phyloP scores from a whole-genome alignment of 2,888 invertebrate genomes.

The Microchrysa polita region DNA sequence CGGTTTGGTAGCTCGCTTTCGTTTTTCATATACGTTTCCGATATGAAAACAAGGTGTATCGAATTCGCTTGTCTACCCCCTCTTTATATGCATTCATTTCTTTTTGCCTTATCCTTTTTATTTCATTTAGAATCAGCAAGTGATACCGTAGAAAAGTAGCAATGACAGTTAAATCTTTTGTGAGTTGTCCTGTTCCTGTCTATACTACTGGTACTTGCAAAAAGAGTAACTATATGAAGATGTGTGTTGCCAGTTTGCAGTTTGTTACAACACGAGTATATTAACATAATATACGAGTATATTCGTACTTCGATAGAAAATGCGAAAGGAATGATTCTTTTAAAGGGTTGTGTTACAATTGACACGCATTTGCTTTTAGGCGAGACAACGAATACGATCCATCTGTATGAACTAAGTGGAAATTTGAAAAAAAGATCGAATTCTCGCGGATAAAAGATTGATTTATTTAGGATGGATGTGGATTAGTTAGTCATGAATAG shows the following conservation, averaged over 20 bases:
- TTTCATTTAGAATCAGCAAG: conserved; percentile 28
- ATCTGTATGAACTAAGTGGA: conserved; percentile 42
- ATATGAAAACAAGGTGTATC: conserved; percentile 35
- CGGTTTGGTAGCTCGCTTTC: not conserved
- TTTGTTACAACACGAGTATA: not conserved
- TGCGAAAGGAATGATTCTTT: not conserved
- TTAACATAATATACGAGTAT: too few species aligned
- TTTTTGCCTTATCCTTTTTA: conserved; percentile 31
- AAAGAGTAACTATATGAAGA: too few species aligned
- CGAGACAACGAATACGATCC: conserved; percentile 41
- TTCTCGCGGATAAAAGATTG: conserved; percentile 12
- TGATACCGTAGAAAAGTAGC: conserved; percentile 35
- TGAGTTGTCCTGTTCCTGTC: conserved; percentile 20
- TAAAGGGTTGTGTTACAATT: conserved; percentile 43
- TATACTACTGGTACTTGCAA: too few species aligned
- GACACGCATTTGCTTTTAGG: conserved; percentile 49
- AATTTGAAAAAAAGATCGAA: conserved; percentile 45
- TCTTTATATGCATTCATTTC: not conserved
- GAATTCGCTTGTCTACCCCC: conserved; percentile 24
- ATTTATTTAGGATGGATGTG: conserved; percentile 4
- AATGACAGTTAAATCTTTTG: conserved; percentile 24
- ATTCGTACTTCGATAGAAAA: too few species aligned
- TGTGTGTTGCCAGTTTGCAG: not conserved
- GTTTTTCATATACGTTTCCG: conserved; percentile 1
- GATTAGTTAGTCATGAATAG: conserved; percentile 5